Evolutionary conservation across 2,888 invertebrate species (phyloP), one percentile per base, ranked within the genome.

Genomic region (Galerucella nymphaeae): DNA sequence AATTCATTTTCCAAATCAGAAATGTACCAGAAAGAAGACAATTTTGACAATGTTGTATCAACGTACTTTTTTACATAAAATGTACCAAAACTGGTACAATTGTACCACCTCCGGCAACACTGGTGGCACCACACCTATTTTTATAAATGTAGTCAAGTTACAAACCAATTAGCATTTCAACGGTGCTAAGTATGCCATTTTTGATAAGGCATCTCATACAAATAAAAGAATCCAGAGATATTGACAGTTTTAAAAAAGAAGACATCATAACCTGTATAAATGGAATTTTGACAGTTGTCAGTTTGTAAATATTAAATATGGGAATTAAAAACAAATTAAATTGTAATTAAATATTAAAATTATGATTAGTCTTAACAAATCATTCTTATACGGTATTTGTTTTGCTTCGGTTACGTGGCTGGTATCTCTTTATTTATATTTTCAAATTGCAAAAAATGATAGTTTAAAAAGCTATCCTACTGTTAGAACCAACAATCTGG

Each of bases 391-490:
- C 85, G 94, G 94, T 30, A 91, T 93, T 74, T 84, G 92, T 71
- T 90, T 93, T 83, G 93, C 94, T 0, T 94, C 93, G 0, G 83
- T 91, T 53, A 94, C 94, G 71, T 94, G 94, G 94, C 88, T 89
- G 55, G 86, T 93, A 64, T 93, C 92, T 64, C 84, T 94, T 58
- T 93, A 93, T 82, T 87, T 94, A 57, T 94, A 93, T 82, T 91
- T 91, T 86, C 88, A 89, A 81, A 82, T 93, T 64, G 90, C 87
- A 20, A 85, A 86, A 76, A 86, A 84, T 75, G 82, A 81, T 79
- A 55, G 77, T 77, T 48, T 59, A 30, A 53, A 70, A 45, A 69
- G 65, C 71, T 23, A 65, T n/a, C 74, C 73, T 10, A 42, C 67
- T 30, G 14, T 20, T 14, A 67, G 45, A 20, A 30, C 18, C 42